phyloP scores from a whole-genome alignment of 1,140 invertebrate species.

The Hydropsyche tenuis region DNA sequence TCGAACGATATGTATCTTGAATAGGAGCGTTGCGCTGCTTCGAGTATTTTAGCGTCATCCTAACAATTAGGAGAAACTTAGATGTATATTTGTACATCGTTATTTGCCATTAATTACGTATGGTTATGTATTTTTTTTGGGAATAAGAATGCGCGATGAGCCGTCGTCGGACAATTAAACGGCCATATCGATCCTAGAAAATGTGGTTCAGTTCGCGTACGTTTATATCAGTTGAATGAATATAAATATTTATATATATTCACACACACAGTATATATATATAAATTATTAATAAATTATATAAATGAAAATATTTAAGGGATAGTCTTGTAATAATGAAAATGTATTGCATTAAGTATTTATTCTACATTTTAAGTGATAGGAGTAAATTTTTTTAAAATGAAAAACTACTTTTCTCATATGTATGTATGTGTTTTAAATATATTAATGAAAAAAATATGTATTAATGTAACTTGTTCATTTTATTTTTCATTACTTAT shows the following conservation, averaged over 20 bases:
- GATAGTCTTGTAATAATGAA: slow-evolving; percentile 38
- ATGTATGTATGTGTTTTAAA: slow-evolving; percentile 35
- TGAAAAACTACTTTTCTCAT: slow-evolving; percentile 33
- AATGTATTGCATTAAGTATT: slow-evolving; percentile 47
- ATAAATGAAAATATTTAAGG: slow-evolving; percentile 22
- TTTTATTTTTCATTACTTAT: too few species aligned
- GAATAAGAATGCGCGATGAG: neutral
- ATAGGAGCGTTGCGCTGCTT: too few species aligned
- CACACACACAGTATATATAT: too few species aligned
- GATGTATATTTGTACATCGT: slow-evolving; percentile 10
- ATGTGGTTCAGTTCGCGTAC: slow-evolving; percentile 12
- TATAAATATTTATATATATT: too few species aligned
- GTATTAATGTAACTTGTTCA: neutral
- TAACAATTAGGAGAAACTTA: neutral
- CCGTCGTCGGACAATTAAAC: neutral
- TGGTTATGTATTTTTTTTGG: neutral
- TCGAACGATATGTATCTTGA: too few species aligned
- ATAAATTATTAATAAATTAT: slow-evolving; percentile 12
- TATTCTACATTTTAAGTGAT: slow-evolving; percentile 44
- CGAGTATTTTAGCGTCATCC: too few species aligned
- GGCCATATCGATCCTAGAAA: neutral
- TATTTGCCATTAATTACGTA: slow-evolving; percentile 9
- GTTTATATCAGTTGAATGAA: slow-evolving; percentile 16
- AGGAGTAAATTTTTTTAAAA: slow-evolving; percentile 43
- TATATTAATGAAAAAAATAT: neutral